Base-by-base conservation (phyloP, 2,113 vertebrate species). In the Ramphastos sulfuratus region DNA sequence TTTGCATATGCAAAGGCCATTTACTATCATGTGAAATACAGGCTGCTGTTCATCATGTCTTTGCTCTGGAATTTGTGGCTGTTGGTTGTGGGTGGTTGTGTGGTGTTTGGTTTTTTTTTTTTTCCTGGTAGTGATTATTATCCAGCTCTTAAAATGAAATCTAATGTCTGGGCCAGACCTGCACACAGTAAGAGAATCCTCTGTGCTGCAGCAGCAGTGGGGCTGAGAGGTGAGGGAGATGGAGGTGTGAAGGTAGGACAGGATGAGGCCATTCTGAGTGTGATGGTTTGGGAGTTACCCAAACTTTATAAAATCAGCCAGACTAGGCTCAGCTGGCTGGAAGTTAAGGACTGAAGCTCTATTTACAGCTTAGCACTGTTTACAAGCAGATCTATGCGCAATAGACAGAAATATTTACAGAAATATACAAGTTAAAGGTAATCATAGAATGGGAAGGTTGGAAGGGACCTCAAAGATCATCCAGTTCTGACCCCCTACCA, bases 1-100 rank as follows among this genome's bases (percentile, higher is more conserved):
- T 98, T 98, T 98, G 97, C 98, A 98, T 98, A 98, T 96, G 97
- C 97, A 97, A 96, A 98, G 96, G 97, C 97, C 97, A 97, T 98
- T 98, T 97, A 90, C 96, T 94, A 97, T 98, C 97, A 94, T 24
- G 86, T 95, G 87, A 94, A 95, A 98, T 97, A 87, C 27, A 79
- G 39, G 3, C 13, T 4, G 95, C 82, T 2, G n/a, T 98, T 92
- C 90, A 96, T 98, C 98, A 97, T 27, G 74, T 85, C 95, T 84
- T 69, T 82, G 60, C 83, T 92, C 87, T 44, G 42, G 90, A 93
- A 96, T 94, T 96, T 82, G 96, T 84, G 79, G 89, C 95, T 96
- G 73, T 96, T 42, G 42, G 42, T 42, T 42, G 11, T 42, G 11
- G 42, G 42, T 44, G 15, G 42, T 44, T 52, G 37, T 19, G 50